These are phyloP conservation scores for Trididemnum clinides DNA, from an alignment of 23 tunicate species.

Conservation along the genomic window DNA sequence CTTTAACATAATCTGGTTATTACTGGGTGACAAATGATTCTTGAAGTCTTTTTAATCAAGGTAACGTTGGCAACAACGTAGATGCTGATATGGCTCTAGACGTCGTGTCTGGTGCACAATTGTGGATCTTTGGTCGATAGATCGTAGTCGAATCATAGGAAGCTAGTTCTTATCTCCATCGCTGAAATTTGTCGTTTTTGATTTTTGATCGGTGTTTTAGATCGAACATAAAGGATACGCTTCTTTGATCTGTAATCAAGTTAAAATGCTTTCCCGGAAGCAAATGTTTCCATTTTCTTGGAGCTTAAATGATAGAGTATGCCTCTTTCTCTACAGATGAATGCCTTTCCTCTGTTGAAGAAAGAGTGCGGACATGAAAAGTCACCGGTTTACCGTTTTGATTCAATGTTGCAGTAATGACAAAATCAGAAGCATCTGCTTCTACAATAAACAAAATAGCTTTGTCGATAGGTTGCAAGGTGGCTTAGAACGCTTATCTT, in stretches of 20 bases:
- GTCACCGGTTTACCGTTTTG: constrained; percentile 12
- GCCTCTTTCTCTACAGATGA: constrained; percentile 41
- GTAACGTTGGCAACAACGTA: too few species aligned
- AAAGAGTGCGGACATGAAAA: constrained; percentile 21
- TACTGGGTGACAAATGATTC: too few species aligned
- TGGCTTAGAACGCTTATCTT: too few species aligned
- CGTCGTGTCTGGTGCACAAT: too few species aligned
- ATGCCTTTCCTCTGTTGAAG: constrained; percentile 10
- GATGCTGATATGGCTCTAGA: too few species aligned
- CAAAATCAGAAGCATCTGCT: constrained; percentile 38
- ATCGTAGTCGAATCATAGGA: neutral
- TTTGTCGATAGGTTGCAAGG: constrained; percentile 17
- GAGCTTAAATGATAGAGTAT: constrained; percentile 13
- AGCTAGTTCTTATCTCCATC: neutral
- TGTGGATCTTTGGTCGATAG: neutral
- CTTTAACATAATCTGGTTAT: too few species aligned
- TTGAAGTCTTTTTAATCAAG: too few species aligned
- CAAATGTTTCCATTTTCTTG: constrained; percentile 3
- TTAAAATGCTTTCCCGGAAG: neutral
- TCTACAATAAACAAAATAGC: constrained; percentile 27
- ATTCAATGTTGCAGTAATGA: constrained; percentile 30
- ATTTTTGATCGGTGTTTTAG: neutral
- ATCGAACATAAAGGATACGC: neutral
- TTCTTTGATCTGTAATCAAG: neutral
- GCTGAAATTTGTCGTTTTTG: neutral